Conservation (phyloP, 2,888 invertebrate species). For the Leptogaster cylindrica region DNA sequence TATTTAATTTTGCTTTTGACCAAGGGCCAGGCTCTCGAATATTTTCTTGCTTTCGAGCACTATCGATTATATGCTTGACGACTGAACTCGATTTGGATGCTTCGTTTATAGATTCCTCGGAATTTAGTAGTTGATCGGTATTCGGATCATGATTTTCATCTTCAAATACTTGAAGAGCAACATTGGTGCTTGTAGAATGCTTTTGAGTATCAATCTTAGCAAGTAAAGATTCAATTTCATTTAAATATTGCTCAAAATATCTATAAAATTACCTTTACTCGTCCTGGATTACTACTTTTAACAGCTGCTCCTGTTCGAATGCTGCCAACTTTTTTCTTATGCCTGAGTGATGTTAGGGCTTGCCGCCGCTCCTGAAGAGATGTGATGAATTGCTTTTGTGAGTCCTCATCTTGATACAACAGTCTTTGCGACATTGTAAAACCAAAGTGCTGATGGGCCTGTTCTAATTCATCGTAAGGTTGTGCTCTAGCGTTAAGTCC, state of each 20-base stretch:
- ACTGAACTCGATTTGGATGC: slow-evolving; percentile 49
- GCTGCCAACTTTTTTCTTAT: slow-evolving; percentile 68
- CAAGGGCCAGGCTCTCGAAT: slow-evolving; percentile 73
- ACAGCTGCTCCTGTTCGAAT: slow-evolving; percentile 63
- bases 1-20: slow-evolving; percentile 62
- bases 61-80: slow-evolving; percentile 65
- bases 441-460: slow-evolving; percentile 73
- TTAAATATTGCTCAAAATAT: not conserved
- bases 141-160: slow-evolving; percentile 55
- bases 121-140: slow-evolving; percentile 51
- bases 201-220: slow-evolving; percentile 13
- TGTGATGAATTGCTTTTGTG: slow-evolving; percentile 66
- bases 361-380: slow-evolving; percentile 74
- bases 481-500: slow-evolving; percentile 80
- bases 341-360: slow-evolving; percentile 76
- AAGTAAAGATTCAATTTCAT: not conserved
- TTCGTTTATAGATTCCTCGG: slow-evolving; percentile 43
- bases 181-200: slow-evolving; percentile 57
- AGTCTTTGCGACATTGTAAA: slow-evolving; percentile 57
- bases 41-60: slow-evolving; percentile 72
- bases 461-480: slow-evolving; percentile 77
- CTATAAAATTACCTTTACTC: slow-evolving; percentile 54
- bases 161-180: slow-evolving; percentile 64
- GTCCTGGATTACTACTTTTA: slow-evolving; percentile 56
- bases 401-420: slow-evolving; percentile 65